Conservation (phyloP, 2,797 vertebrate species). For the Orestias chungarensis region DNA sequence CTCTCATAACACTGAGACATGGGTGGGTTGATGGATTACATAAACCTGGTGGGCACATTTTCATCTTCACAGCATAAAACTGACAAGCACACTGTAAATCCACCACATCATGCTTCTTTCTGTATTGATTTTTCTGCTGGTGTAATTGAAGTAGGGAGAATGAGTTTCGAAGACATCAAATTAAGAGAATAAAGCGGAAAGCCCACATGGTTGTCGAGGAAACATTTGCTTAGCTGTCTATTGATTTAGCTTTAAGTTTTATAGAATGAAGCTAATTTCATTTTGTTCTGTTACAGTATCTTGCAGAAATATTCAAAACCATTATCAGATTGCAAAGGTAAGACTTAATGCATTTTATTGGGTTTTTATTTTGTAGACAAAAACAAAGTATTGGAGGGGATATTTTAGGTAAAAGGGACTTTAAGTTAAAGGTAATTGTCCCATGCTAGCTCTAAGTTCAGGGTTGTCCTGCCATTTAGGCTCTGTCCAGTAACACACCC, state of each 20-base stretch:
- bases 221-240: constrained; percentile 43
- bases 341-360: not conserved
- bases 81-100: constrained; percentile 16
- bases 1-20: constrained; percentile 48
- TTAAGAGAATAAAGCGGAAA: constrained; percentile 23
- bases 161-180: constrained; percentile 44
- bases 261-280: constrained; percentile 4
- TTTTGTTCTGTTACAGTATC: not conserved
- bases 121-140: constrained; percentile 53
- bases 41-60: constrained; percentile 73
- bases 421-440: too few species aligned
- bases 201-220: constrained; percentile 17
- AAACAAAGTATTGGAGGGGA: not conserved
- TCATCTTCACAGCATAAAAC: constrained; percentile 43
- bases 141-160: constrained; percentile 53
- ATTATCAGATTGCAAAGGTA: not conserved
- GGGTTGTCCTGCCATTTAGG: not conserved
- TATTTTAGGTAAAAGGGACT: too few species aligned
- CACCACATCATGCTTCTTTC: constrained; percentile 42
- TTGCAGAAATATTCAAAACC: not conserved
- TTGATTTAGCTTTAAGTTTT: constrained; percentile 37
- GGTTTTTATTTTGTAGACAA: not conserved
- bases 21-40: constrained; percentile 72
- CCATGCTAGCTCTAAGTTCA: too few species aligned
- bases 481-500: not conserved